These are phyloP conservation scores for Drosophila kokeensis DNA, from an alignment of 2,888 invertebrate genomes.

Conservation along the genomic window DNA sequence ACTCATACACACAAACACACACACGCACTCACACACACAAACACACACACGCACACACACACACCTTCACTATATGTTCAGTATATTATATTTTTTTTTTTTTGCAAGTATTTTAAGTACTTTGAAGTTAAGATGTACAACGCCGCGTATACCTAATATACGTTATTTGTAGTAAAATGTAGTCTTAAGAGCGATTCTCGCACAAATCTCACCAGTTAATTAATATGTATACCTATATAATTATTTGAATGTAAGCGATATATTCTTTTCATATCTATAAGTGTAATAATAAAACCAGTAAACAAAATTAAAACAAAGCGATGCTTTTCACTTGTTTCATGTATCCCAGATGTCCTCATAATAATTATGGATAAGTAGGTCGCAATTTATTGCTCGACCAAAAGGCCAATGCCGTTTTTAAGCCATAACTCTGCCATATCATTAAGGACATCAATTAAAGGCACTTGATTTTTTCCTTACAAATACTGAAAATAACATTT, in stretches of 20 bases:
- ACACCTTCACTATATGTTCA: constrained; percentile 10
- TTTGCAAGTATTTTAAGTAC: constrained; percentile 48
- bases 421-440: no score
- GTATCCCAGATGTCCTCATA: no score
- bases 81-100: constrained; percentile 18
- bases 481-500: no score
- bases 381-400: no score
- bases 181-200: constrained; percentile 46
- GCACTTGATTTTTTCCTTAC: no score
- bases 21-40: not conserved
- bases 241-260: constrained; percentile 31
- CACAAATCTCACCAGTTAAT: constrained; percentile 66
- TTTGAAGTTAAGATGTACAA: constrained; percentile 49
- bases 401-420: no score
- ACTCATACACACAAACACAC: not conserved
- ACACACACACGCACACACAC: not conserved
- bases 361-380: no score
- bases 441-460: no score
- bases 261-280: constrained; percentile 52
- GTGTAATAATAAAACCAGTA: constrained; percentile 15
- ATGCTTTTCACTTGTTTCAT: not conserved
- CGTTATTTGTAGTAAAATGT: constrained; percentile 51
- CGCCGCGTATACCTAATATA: constrained; percentile 43
- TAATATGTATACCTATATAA: constrained; percentile 39
- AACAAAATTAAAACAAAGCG: not conserved